Conservation (phyloP, 92 coral and sea anemone species). For the Porites rus region DNA sequence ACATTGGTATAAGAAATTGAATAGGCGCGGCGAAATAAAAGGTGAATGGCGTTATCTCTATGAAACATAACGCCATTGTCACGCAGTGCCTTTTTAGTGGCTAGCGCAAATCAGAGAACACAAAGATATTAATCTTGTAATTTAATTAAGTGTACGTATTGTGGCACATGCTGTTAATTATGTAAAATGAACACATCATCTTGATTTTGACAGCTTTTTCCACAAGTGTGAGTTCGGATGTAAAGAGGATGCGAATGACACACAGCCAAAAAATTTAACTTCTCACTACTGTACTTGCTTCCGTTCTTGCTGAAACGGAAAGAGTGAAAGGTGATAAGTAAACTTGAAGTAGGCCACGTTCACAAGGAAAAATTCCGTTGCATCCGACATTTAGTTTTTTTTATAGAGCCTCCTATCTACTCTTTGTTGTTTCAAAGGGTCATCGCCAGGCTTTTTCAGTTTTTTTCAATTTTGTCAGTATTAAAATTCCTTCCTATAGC, state of each 20-base stretch:
- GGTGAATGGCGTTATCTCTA: slow-evolving; percentile 26
- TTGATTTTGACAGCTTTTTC: slow-evolving; percentile 18
- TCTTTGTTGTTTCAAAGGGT: too few relatives aligned
- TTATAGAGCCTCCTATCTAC: too few relatives aligned
- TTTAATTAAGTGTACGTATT: slow-evolving; percentile 23
- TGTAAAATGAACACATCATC: slow-evolving; percentile 27
- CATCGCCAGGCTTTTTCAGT: too few relatives aligned
- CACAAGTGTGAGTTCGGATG: background rate
- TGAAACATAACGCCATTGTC: slow-evolving; percentile 16
- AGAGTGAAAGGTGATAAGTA: background rate
- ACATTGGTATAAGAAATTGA: slow-evolving; percentile 11
- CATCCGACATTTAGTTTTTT: too few relatives aligned
- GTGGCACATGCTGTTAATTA: slow-evolving; percentile 42
- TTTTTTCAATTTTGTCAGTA: too few relatives aligned
- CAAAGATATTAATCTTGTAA: slow-evolving; percentile 41
- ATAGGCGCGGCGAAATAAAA: background rate
- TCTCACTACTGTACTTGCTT: background rate
- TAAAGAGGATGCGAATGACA: background rate
- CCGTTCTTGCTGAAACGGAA: background rate
- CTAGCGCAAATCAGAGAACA: background rate
- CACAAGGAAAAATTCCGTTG: background rate
- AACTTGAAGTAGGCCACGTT: too few relatives aligned
- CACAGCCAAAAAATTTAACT: background rate
- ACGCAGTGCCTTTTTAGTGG: slow-evolving; percentile 8
- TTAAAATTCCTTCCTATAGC: too few relatives aligned